Conservation (phyloP, 2,797 vertebrate genomes). For the Gorsachius magnificus region DNA sequence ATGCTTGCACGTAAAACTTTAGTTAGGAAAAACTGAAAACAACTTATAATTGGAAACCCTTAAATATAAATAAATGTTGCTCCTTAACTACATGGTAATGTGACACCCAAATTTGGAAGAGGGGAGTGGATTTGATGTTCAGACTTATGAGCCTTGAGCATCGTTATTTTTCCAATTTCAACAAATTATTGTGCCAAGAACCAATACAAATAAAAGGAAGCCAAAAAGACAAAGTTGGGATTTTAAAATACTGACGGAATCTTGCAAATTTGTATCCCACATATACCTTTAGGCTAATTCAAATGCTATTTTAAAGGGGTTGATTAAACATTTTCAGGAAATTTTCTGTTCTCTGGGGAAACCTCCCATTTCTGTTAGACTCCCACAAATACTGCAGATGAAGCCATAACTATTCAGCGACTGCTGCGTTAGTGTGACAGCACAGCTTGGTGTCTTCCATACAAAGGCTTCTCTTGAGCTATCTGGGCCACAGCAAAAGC, state of each 20-base stretch:
- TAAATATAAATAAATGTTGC: neutral
- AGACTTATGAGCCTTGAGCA: neutral
- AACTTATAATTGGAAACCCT: neutral
- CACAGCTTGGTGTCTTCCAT: neutral
- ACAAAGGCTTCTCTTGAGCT: neutral
- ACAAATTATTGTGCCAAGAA: neutral
- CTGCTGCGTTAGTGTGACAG: neutral
- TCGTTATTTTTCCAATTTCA: neutral
- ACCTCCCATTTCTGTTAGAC: neutral
- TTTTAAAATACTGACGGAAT: neutral
- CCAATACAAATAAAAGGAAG: neutral
- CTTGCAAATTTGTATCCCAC: neutral
- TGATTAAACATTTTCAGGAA: neutral
- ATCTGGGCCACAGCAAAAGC: neutral
- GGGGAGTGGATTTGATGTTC: neutral
- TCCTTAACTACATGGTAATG: neutral
- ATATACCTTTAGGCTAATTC: neutral
- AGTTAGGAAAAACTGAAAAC: neutral
- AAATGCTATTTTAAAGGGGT: neutral
- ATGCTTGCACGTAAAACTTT: neutral
- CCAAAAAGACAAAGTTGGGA: neutral
- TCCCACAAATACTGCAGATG: neutral
- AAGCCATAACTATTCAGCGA: conserved; percentile 12
- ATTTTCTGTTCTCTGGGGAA: neutral
- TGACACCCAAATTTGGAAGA: neutral